These are phyloP conservation scores for Pterostichus niger DNA, from an alignment of 2,888 invertebrate species.

Conservation along the genomic window DNA sequence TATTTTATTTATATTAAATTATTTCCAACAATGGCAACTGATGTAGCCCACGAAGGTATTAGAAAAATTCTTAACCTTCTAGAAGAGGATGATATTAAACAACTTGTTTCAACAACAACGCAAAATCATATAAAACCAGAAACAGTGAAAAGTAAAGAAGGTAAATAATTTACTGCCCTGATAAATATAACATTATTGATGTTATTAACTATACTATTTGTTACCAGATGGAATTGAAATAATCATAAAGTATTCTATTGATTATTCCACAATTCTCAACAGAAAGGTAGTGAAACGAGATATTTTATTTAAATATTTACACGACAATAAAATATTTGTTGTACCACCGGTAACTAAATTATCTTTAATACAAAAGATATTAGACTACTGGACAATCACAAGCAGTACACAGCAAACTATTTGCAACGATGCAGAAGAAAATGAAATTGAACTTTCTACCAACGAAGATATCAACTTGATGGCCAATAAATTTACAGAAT, in stretches of 20 bases:
- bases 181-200: constrained; percentile 15
- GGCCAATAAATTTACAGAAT: constrained; percentile 80
- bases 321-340: constrained; percentile 77
- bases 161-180: constrained; percentile 45
- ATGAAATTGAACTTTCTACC: constrained; percentile 58
- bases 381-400: constrained; percentile 75
- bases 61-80: constrained; percentile 67
- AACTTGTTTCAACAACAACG: constrained; percentile 61
- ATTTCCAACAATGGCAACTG: constrained; percentile 61
- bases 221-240: constrained; percentile 79
- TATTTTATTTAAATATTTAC: constrained; percentile 79
- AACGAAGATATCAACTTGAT: constrained; percentile 75
- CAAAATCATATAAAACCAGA: constrained; percentile 58
- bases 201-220: constrained; percentile 57
- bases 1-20: constrained; percentile 19
- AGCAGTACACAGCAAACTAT: constrained; percentile 34
- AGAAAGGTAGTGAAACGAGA: constrained; percentile 79
- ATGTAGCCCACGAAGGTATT: constrained; percentile 67
- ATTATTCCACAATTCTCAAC: constrained; percentile 77
- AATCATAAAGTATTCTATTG: constrained; percentile 78
- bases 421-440: constrained; percentile 38
- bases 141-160: constrained; percentile 52
- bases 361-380: constrained; percentile 77
- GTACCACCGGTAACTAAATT: constrained; percentile 78
- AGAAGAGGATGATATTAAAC: constrained; percentile 53